phyloP scores from a whole-genome alignment of 2,113 vertebrate genomes.

The Limnothrissa miodon region DNA sequence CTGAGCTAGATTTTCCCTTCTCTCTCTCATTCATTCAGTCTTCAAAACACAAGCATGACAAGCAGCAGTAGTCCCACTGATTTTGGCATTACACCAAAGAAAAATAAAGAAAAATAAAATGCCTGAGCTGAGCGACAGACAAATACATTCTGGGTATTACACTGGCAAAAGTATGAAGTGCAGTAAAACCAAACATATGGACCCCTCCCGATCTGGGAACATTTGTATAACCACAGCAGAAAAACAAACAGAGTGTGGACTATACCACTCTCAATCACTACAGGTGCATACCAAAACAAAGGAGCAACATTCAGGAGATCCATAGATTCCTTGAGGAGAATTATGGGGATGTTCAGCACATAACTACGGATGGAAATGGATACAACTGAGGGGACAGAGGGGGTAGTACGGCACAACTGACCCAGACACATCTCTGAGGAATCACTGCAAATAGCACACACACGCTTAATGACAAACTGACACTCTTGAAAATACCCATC shows the following conservation, averaged over 20 bases:
- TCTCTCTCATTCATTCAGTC: neutral
- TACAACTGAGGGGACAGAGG: neutral
- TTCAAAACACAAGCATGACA: neutral
- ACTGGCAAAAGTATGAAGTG: neutral
- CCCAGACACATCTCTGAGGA: neutral
- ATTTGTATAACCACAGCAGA: neutral
- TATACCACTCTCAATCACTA: slow-evolving; percentile 19
- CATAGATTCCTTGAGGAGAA: neutral
- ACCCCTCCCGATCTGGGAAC: neutral
- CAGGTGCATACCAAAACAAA: neutral
- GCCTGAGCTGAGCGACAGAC: neutral
- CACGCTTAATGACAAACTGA: neutral
- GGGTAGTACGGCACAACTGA: neutral
- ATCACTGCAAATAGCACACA: neutral
- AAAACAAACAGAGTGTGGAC: neutral
- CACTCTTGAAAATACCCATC: neutral
- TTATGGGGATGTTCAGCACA: neutral
- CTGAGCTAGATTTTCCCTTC: neutral
- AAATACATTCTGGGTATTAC: neutral
- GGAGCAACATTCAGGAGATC: neutral
- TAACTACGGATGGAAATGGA: neutral
- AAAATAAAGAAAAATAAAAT: neutral
- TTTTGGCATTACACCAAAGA: neutral
- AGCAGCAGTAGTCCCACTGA: neutral
- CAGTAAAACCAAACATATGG: neutral